These are phyloP conservation scores for Mystacornis crossleyi DNA, from an alignment of 2,113 vertebrate species.

Conservation along the genomic window DNA sequence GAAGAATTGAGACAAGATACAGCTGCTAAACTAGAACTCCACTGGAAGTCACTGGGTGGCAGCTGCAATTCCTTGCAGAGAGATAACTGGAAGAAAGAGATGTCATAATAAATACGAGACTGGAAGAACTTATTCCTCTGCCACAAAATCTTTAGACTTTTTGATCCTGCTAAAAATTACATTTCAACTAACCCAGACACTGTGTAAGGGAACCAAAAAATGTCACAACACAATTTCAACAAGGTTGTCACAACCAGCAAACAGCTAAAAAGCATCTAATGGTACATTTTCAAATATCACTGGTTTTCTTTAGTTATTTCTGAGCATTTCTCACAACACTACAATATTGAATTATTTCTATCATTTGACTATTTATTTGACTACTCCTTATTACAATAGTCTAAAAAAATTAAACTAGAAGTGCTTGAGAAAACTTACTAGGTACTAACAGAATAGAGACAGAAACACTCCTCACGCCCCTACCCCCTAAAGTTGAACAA, in stretches of 20 bases:
- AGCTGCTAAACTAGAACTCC: slow-evolving; percentile 85
- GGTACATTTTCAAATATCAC: not conserved
- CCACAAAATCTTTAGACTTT: not conserved
- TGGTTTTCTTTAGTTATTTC: not conserved
- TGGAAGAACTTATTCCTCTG: not conserved
- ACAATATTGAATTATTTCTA: not conserved
- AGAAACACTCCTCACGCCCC: not conserved
- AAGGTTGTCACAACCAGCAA: not conserved
- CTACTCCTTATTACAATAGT: not conserved
- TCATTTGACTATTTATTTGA: not conserved
- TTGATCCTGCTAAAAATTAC: not conserved
- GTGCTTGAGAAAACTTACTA: not conserved
- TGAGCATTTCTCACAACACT: not conserved
- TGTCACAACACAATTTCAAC: not conserved
- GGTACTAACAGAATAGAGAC: not conserved
- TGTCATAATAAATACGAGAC: not conserved
- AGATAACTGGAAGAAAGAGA: slow-evolving; percentile 77
- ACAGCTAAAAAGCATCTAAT: not conserved
- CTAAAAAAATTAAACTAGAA: not conserved
- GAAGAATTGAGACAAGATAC: slow-evolving; percentile 71
- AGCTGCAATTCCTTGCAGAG: slow-evolving; percentile 95
- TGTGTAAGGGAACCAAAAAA: not conserved
- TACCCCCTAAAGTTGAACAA: not conserved
- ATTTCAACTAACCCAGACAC: not conserved
- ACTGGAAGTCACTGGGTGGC: slow-evolving; percentile 82